Evolutionary conservation across 2,888 invertebrate genomes (phyloP).

Genomic region (Acrobeloides nanus): DNA sequence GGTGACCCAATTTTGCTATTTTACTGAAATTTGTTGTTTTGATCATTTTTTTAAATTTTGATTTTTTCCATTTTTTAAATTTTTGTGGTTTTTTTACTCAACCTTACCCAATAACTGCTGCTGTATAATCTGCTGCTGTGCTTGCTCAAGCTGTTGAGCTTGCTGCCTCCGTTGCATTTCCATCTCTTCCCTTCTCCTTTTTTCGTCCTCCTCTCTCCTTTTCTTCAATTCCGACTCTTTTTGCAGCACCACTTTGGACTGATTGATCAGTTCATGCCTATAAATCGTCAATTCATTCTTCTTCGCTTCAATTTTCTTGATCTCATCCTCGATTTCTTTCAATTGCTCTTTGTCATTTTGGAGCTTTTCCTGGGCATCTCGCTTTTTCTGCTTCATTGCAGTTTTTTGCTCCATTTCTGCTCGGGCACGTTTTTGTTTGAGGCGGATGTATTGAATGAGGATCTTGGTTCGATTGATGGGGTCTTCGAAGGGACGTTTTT

Average conservation of each 20-base stretch:
- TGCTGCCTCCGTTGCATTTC: conserved; percentile 6
- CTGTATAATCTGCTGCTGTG: neutral
- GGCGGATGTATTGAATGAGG: conserved; percentile 16
- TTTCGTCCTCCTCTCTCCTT: neutral
- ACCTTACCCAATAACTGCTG: too few relatives aligned
- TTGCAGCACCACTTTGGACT: neutral
- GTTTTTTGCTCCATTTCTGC: conserved; percentile 15
- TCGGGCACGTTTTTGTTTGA: conserved; percentile 16
- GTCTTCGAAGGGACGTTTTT: conserved; percentile 15
- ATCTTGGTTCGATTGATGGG: conserved; percentile 15
- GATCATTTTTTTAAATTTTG: too few relatives aligned
- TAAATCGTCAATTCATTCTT: neutral
- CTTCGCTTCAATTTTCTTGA: conserved; percentile 2
- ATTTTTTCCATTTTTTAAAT: too few relatives aligned
- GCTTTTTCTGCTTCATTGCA: conserved; percentile 16
- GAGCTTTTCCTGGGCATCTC: conserved; percentile 17
- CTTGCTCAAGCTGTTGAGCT: conserved; percentile 5
- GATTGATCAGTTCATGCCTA: neutral
- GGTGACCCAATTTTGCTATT: too few relatives aligned
- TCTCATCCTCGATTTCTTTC: conserved; percentile 2
- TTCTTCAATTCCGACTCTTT: neutral
- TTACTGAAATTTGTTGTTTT: too few relatives aligned
- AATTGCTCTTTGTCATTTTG: conserved; percentile 10
- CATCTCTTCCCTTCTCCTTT: neutral
- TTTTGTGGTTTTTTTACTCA: too few relatives aligned